Evolutionary conservation across 2,888 invertebrate species (phyloP), one percentile per base, ranked within the genome.

Genomic region (Pseudolycoriella hygida): DNA sequence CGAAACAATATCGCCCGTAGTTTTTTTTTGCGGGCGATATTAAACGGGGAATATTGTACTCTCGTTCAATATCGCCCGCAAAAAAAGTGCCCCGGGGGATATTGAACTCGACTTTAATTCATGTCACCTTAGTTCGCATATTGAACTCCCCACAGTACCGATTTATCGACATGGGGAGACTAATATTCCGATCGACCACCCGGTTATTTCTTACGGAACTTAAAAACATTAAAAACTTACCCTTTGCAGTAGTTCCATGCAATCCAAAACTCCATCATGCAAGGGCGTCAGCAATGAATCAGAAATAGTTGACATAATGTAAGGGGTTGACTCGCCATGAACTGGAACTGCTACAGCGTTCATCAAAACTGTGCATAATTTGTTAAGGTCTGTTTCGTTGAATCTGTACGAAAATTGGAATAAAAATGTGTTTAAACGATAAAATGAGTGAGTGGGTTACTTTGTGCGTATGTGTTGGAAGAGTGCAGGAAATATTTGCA

Each of bases 401-500:
- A 65, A 64, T 49, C 64, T 61, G 19, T 1, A 47, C 48, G 44
- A 43, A 42, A 17, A 25, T 15, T 18, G 30, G 39, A 17, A 40
- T 38, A 45, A n/a, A 19, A 17, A 14, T 19, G 15, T 14, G 6
- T 8, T 14, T 34, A 34, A 34, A 10, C 6, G 11, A 6, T 30
- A 10, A 11, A 30, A 10, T 30, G 30, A 10, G 8, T 18, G 30
- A 6, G 3, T 31, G 12, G 3, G 8, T 62, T 52, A 83, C 77
- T 77, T 78, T 48, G 73, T 67, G 57, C 80, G 76, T 55, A 93
- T 85, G 57, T 90, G 88, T 52, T 85, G 86, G 68, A 93, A 96
- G 48, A 97, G 80, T 47, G 85, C 82, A 3, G 94, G 93, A 64
- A 97, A 96, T 58, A 94, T 92, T 66, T 94, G 93, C 52, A 96